A percentile compares a stretch with the other conserved stretches of the same genome.
Conservation (phyloP, 2,113 vertebrate species). For the Mustela nigripes region DNA sequence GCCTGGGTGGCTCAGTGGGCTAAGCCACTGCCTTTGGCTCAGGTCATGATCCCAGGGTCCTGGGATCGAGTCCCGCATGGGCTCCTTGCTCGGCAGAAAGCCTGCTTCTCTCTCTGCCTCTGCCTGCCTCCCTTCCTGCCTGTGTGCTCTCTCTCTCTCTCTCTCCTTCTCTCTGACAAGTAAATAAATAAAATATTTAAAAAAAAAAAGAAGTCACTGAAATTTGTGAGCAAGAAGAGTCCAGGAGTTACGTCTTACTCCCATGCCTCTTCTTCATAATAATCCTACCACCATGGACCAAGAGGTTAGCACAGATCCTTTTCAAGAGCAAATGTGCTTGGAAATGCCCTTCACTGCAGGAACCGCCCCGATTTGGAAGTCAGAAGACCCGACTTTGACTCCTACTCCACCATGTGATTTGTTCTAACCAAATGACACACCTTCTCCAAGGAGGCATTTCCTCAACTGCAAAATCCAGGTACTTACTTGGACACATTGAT, state of each 20-base stretch:
- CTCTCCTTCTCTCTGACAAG: no score
- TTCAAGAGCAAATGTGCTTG: background rate
- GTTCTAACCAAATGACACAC: background rate
- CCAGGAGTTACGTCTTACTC: background rate
- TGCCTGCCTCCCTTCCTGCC: no score
- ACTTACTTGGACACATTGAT: background rate
- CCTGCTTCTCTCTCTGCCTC: no score
- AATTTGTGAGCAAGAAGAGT: background rate
- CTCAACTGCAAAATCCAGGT: background rate
- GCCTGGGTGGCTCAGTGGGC: no score
- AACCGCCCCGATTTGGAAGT: background rate
- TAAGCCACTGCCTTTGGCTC: no score
- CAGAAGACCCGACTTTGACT: background rate
- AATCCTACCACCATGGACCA: background rate
- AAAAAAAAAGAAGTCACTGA: background rate
- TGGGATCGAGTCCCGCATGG: no score
- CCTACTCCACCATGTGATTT: background rate
- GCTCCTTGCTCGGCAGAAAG: no score
- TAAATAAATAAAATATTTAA: no score
- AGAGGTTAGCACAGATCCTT: background rate
- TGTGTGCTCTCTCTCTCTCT: no score
- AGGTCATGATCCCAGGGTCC: no score
- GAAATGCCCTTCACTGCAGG: background rate
- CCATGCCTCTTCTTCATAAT: background rate
- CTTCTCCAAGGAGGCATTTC: background rate